Percentiles rank a stretch among this genome's conserved stretches.
Evolutionary conservation across 2,888 invertebrate genomes (phyloP).

Genomic region (Perithous albicinctus): DNA sequence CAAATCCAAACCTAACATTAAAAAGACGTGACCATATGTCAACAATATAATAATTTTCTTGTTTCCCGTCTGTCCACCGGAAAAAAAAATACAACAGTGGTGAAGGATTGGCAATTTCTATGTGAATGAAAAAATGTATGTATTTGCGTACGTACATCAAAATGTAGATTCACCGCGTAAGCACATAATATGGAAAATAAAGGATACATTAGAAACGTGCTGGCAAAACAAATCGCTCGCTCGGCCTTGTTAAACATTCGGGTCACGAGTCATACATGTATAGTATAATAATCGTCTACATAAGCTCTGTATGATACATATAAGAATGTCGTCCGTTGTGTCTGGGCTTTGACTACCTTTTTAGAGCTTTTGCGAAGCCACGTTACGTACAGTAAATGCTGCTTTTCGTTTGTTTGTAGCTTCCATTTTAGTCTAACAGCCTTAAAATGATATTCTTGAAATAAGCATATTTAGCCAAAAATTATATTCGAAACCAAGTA

Average conservation of each 20-base stretch:
- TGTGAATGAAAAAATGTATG: no score
- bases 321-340: slow-evolving; percentile 33
- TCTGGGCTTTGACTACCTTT: slow-evolving; percentile 22
- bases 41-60: neutral
- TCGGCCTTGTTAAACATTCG: slow-evolving; percentile 33
- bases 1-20: neutral
- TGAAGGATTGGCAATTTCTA: neutral
- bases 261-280: slow-evolving; percentile 14
- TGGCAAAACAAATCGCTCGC: neutral
- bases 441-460: no score
- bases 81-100: no score
- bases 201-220: neutral
- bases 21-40: neutral
- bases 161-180: neutral
- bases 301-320: slow-evolving; percentile 14
- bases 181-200: neutral
- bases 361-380: slow-evolving; percentile 32
- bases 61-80: neutral
- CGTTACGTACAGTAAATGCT: no score
- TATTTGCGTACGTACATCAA: neutral
- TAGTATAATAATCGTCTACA: neutral
- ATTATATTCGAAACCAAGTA: no score
- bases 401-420: no score
- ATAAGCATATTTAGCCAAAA: no score
- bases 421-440: no score